phyloP scores from a whole-genome alignment of 1,140 invertebrate genomes.

The Atta colombica region DNA sequence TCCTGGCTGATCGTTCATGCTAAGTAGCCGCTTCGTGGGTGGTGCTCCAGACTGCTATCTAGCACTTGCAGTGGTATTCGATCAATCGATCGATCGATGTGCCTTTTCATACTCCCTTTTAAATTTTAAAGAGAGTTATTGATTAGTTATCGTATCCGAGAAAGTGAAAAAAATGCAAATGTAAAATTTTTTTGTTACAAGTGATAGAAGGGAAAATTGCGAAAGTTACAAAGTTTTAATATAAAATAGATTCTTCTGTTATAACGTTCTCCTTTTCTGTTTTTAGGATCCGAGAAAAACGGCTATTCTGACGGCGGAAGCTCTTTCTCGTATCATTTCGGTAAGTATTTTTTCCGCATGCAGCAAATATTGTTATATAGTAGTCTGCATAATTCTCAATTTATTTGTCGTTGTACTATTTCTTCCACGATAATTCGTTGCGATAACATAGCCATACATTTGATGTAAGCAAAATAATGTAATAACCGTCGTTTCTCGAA shows the following conservation, averaged over 20 bases:
- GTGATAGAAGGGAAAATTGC: not conserved
- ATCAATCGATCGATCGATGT: conserved; percentile 69
- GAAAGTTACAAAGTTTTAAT: not conserved
- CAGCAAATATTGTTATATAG: conserved; percentile 19
- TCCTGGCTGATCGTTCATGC: conserved; percentile 81
- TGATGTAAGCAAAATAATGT: conserved; percentile 37
- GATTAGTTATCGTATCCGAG: conserved; percentile 65
- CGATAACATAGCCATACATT: conserved; percentile 11
- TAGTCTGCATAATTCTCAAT: conserved; percentile 7
- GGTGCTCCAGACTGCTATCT: conserved; percentile 70
- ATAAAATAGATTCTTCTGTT: conserved; percentile 64
- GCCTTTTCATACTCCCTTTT: conserved; percentile 53
- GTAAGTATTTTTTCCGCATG: conserved; percentile 75
- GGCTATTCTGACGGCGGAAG: conserved; percentile 74
- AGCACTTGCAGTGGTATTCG: conserved; percentile 67
- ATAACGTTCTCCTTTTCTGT: conserved; percentile 34
- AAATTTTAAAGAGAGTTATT: conserved; percentile 64
- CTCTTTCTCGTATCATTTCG: conserved; percentile 78
- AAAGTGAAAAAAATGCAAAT: not conserved
- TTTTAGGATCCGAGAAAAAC: conserved; percentile 82
- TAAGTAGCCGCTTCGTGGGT: conserved; percentile 84
- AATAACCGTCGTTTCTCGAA: conserved; percentile 44
- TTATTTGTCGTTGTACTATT: conserved; percentile 5
- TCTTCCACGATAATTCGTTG: conserved; percentile 23
- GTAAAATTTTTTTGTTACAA: not conserved